Percentiles rank a stretch among this genome's conserved stretches.
Conservation (phyloP, 2,113 vertebrate species). For the Trematocara zebra region DNA sequence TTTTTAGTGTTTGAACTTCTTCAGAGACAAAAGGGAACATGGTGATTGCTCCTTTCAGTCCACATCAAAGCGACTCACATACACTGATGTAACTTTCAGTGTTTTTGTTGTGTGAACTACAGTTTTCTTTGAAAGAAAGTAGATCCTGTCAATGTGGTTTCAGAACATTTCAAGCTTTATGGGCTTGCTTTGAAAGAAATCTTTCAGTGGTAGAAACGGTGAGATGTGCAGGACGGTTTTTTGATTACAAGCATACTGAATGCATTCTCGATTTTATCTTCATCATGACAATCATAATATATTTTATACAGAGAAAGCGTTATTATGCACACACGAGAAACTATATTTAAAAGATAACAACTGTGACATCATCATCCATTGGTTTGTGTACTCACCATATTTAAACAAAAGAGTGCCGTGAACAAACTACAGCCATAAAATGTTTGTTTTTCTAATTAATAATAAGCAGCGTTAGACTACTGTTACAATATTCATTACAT, state of each 20-base stretch:
- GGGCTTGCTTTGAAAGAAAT: neutral
- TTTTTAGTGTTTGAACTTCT: neutral
- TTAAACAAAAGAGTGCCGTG: neutral
- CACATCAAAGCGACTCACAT: neutral
- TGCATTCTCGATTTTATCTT: neutral
- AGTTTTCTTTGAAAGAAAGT: neutral
- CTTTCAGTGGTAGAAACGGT: fast-evolving
- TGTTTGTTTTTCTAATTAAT: neutral
- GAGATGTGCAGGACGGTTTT: fast-evolving
- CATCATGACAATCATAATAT: neutral
- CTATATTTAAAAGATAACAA: neutral
- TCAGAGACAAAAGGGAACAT: neutral
- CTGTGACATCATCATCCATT: neutral
- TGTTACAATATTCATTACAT: fast-evolving
- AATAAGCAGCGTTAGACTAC: neutral
- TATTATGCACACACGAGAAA: neutral
- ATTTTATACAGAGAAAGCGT: neutral
- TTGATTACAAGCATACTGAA: neutral
- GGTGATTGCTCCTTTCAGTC: neutral
- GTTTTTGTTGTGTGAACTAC: neutral
- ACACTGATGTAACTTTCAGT: neutral
- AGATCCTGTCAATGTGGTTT: neutral
- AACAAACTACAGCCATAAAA: neutral
- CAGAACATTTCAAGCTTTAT: neutral
- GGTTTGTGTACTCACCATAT: neutral